phyloP scores from a whole-genome alignment of 2,113 vertebrate species.

The Malurus cyaneus region DNA sequence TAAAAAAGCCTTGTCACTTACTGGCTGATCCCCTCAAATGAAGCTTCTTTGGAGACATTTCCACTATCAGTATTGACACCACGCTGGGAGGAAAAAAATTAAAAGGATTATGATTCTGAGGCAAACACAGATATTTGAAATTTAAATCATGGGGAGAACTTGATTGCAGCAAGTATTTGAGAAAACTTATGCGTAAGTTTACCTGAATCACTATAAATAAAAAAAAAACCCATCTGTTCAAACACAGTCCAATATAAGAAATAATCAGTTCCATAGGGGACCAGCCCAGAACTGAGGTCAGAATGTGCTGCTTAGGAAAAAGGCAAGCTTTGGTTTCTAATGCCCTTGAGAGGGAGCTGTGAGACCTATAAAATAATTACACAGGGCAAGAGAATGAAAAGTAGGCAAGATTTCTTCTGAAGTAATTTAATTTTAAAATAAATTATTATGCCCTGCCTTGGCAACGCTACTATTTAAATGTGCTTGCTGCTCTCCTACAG shows the following conservation, averaged over 20 bases:
- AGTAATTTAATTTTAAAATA: not conserved
- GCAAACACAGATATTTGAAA: not conserved
- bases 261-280: not conserved
- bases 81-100: slow-evolving; percentile 68
- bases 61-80: slow-evolving; percentile 91
- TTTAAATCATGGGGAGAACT: not conserved
- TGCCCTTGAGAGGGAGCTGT: not conserved
- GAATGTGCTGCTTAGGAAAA: not conserved
- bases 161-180: not conserved
- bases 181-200: not conserved
- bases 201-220: not conserved
- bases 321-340: not conserved
- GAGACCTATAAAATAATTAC: not conserved
- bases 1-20: slow-evolving; percentile 71
- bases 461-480: not conserved
- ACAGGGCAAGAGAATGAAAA: not conserved
- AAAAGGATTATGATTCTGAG: not conserved
- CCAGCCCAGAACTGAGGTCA: not conserved
- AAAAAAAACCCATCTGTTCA: not conserved
- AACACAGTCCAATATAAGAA: not conserved
- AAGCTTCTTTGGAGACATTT: slow-evolving; percentile 86
- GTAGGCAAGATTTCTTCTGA: not conserved
- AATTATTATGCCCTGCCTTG: not conserved
- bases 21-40: slow-evolving; percentile 92
- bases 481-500: not conserved